Conservation (phyloP, 2,113 vertebrate genomes). For the Chloropsis hardwickii region DNA sequence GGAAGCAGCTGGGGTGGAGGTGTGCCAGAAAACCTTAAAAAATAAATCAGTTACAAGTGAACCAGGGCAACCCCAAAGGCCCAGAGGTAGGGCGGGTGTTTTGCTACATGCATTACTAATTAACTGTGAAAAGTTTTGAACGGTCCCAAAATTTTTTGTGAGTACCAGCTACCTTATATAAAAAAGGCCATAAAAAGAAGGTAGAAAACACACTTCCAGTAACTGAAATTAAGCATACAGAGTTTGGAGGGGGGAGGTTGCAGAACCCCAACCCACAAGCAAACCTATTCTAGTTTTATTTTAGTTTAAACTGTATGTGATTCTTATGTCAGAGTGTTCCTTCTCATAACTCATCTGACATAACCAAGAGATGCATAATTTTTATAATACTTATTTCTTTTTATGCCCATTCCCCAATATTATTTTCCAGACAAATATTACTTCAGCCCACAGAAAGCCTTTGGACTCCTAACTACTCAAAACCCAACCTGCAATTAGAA, state of each 20-base stretch:
- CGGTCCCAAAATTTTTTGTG: conserved; percentile 50
- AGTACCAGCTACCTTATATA: conserved; percentile 67
- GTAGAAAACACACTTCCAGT: conserved; percentile 38
- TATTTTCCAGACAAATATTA: conserved; percentile 41
- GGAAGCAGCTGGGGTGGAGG: conserved; percentile 65
- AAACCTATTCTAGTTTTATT: background rate
- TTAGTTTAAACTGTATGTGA: background rate
- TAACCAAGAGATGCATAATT: conserved; percentile 12
- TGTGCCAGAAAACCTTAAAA: conserved; percentile 69
- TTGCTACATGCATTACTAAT: conserved; percentile 71
- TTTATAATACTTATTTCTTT: conserved; percentile 18
- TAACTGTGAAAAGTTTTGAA: conserved; percentile 73
- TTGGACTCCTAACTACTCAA: conserved; percentile 26
- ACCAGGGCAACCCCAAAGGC: conserved; percentile 61
- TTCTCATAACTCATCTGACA: conserved; percentile 46
- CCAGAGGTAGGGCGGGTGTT: conserved; percentile 66
- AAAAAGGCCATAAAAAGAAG: conserved; percentile 47
- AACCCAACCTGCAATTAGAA: conserved; percentile 40
- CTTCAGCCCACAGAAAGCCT: conserved; percentile 24
- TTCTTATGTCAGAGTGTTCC: conserved; percentile 2
- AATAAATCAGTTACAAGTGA: conserved; percentile 70
- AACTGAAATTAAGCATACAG: conserved; percentile 41
- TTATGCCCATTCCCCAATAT: background rate
- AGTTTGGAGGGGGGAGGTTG: background rate
- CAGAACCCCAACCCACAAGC: background rate